phyloP scores from a whole-genome alignment of 2,113 vertebrate species.

The Chloroceryle aenea region DNA sequence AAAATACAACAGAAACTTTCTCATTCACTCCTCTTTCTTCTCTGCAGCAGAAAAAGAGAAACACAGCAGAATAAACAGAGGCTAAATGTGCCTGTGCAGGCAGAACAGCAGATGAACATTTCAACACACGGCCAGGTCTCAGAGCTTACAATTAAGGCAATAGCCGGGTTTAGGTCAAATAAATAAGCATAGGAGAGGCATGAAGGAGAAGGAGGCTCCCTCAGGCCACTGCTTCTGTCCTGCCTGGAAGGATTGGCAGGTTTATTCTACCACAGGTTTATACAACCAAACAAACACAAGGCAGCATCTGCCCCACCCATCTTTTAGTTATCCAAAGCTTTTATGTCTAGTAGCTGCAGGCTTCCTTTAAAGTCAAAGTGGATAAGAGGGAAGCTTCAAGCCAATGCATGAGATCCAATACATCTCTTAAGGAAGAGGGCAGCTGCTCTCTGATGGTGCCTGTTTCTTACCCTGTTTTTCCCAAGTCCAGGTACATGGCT shows the following conservation, averaged over 20 bases:
- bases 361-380: not conserved
- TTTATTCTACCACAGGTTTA: not conserved
- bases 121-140: not conserved
- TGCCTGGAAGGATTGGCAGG: not conserved
- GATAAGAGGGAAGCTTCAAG: not conserved
- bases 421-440: not conserved
- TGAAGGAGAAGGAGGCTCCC: not conserved
- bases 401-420: not conserved
- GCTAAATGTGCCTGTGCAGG: not conserved
- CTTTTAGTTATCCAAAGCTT: not conserved
- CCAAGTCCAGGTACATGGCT: not conserved
- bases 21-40: not conserved
- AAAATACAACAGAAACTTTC: not conserved
- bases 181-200: not conserved
- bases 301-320: not conserved
- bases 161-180: not conserved
- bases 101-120: not conserved
- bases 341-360: not conserved
- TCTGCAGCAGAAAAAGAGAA: not conserved
- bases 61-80: not conserved
- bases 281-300: not conserved
- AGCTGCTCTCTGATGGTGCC: not conserved
- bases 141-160: not conserved
- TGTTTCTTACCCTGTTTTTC: not conserved
- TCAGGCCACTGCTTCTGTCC: not conserved